Percentiles rank a stretch among this genome's conserved stretches.
Evolutionary conservation across 92 coral and sea anemone species (phyloP).

Genomic region (Virgularia gustaviana): DNA sequence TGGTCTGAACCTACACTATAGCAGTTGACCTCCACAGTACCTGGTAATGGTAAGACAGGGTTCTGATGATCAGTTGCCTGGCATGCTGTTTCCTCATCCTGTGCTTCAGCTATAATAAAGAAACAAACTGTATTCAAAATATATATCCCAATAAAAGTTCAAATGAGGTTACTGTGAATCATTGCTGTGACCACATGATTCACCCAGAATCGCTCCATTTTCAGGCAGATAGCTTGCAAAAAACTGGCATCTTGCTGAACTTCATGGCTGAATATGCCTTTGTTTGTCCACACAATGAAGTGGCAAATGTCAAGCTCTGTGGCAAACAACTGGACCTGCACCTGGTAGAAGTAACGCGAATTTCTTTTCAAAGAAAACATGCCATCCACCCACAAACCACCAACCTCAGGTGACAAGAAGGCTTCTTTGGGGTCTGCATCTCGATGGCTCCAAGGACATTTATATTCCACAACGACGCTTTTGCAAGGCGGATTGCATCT

Average conservation of each 20-base stretch:
- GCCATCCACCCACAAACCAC: conserved; percentile 2
- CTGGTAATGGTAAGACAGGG: too few relatives aligned
- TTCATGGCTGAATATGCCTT: conserved; percentile 1
- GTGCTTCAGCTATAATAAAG: background rate
- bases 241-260: background rate
- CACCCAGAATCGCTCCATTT: conserved; percentile 14
- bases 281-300: conserved; percentile 25
- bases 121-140: background rate
- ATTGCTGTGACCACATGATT: background rate
- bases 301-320: background rate
- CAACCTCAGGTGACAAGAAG: conserved; percentile 3
- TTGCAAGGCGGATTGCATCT: background rate
- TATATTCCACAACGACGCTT: conserved; percentile 13
- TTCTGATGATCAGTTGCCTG: too few relatives aligned
- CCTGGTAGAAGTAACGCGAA: conserved; percentile 10
- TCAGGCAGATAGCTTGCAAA: background rate
- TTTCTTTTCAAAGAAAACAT: background rate
- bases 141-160: background rate
- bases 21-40: too few relatives aligned
- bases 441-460: conserved; percentile 11
- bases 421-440: conserved; percentile 6
- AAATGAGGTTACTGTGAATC: too few relatives aligned
- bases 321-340: conserved; percentile 19
- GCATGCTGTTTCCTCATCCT: too few relatives aligned
- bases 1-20: too few relatives aligned